Base-by-base conservation (phyloP, 2,113 vertebrate genomes). In the Brachionichthys hirsutus region DNA sequence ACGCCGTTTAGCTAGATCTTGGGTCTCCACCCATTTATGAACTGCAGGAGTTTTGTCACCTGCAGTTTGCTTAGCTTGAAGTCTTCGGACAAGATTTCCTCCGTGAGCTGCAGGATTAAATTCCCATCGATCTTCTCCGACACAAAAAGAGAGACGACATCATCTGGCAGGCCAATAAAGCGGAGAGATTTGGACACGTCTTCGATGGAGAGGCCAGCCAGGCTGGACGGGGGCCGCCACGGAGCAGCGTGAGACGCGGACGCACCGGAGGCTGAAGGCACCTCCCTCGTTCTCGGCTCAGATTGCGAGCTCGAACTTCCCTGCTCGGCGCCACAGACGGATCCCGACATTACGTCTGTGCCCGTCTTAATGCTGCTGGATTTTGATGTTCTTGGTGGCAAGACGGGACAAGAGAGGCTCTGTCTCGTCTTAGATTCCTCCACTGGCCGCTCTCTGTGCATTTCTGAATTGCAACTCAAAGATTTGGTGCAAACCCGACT, bases 31-130 rank as follows among this genome's bases (percentile, higher is more conserved):
- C 97, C 97, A 19, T 92, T 93, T 76, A 98, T 98, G 88, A 99
- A 99, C 83, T 99, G 97, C 82, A 98, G 81, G 70, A 99, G 94
- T 88, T 99, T 99, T 90, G 95, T 98, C 77, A 98, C 94, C 82
- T 99, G 95, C 63, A 99, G 92, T 86, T 98, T 98, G 92, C 95
- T 98, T 55, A 99, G 87, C 69, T 94, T 94, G 87, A 99, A 99
- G 89, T 99, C 97, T 83, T 98, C 96, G 0, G 94, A 95, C 66
- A 99, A 83, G 75, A 99, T 98, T 83, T 99, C 97, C 82, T 98
- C 96, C 0, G 95, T 98, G 52, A 99, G 93, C 80, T 99, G 96
- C 75, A 96, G 91, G 9, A 99, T 93, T 78, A 99, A 90, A 87
- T 93, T 98, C 59, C 97, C 97, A 22, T 99, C 97, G 9, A 98